Evolutionary conservation across 2,888 invertebrate species (phyloP), one percentile per base, ranked within the genome.

Genomic region (Adineta ricciae): DNA sequence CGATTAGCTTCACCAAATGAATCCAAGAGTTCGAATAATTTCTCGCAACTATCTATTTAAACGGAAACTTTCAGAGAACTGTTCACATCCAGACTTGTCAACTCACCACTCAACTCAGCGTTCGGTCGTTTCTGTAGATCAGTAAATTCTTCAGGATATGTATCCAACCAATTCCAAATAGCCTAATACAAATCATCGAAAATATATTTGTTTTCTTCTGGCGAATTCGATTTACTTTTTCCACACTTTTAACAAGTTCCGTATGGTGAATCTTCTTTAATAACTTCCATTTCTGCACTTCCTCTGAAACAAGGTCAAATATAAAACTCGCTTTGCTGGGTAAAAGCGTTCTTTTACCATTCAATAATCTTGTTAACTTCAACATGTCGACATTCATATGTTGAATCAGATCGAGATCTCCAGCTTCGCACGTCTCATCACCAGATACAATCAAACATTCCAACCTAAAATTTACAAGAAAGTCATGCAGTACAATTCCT

Each of bases 141-240:
- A 83, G 95, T 95, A 91, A 98, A 98, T 91, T 98, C 97, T 90
- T 95, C 93, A 0, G 97, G 97, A 91, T 97, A 97, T 41, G 95
- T 96, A 89, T 98, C 97, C 94, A 98, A 96, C 97, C 97, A 98
- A 90, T 97, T 98, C 97, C 98, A 98, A 87, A 97, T 94, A 4
- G 97, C 97, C 78, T 78, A 32, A 27, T 4, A 56, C 9, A 24
- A 56, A 21, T n/a, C n/a, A n/a, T n/a, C n/a, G n/a, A 56, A 56
- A n/a, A 46, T 95, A 95, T 24, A 95, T 94, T 90, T 97, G 97
- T 88, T 95, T 95, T 87, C 97, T 92, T 87, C 93, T 92, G 87
- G 94, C 94, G 8, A 49, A 49, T 97, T 89, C 95, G 94, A 89
- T 95, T 95, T 49, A 95, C 94, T 90, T 95, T 96, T 90, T 97